Evolutionary conservation across 2,113 vertebrate genomes (phyloP), one percentile per base, ranked within the genome.

Genomic region (Megaleporinus macrocephalus): DNA sequence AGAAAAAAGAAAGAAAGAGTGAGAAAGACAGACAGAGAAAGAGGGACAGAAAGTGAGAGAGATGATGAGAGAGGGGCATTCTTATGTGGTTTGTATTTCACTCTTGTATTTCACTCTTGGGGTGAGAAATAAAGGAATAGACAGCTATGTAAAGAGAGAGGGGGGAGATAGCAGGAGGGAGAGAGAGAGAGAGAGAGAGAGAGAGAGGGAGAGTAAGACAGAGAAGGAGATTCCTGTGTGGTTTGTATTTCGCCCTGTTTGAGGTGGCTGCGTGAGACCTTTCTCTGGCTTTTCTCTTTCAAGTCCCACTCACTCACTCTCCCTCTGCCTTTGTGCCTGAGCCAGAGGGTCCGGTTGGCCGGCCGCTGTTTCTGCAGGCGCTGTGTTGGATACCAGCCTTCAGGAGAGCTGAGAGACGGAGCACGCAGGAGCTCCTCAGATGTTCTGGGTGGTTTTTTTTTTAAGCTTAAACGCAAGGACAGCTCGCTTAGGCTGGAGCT

Each of bases 291-390:
- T 65, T 76, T 78, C 75, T 84, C 72, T 84, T 82, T 82, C 36
- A 82, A 84, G 83, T 82, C 83, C 85, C 79, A 84, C 85, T 84
- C 83, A 73, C 33, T 79, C 65, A 30, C 53, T 41, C 61, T 83
- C 73, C 51, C 69, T 83, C 72, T 83, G 61, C 63, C 76, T 83
- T 73, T 80, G 76, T 85, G 82, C 81, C 65, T 73, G 85, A 83
- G 82, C 85, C 87, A 76, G 70, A 78, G 68, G 72, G 83, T 75
- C 29, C 73, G 68, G 41, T n/a, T 77, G 73, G 70, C 57, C 69
- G 76, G 57, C 77, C 66, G 70, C 14, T 61, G 12, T 61, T 61
- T 61, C 80, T 75, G 57, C 27, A 26, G 78, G 75, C 30, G 47
- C 75, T 71, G 55, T 30, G n/a, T 76, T 63, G 71, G 24, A 59